Evolutionary conservation across 2,797 vertebrate genomes (phyloP), one percentile per base, ranked within the genome.

Genomic region (Pantherophis vulpinus): DNA sequence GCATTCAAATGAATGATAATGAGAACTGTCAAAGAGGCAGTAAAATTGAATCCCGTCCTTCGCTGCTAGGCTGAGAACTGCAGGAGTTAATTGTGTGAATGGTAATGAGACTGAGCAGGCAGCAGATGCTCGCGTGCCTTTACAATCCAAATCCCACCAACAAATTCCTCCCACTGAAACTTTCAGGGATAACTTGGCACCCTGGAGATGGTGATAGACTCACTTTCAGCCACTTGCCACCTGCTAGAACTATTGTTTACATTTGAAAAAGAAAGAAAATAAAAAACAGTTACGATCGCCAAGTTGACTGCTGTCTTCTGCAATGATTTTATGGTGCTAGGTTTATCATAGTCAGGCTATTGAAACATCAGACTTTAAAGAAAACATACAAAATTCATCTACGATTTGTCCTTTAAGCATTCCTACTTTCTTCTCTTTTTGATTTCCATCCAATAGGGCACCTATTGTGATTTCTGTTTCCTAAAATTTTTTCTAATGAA

Each of bases 71-170:
- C 95, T 11, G 42, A 95, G 97, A 97, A 96, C 97, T 96, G 93
- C 97, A 97, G 96, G 98, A 98, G 98, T 98, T 98, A 98, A 99
- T 98, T 98, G 98, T 98, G 98, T 98, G 97, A 98, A 98, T 98
- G 98, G 95, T 98, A 98, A 99, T 99, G 98, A 98, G 97, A 97
- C 98, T 95, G 97, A 98, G 97, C 97, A 98, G 97, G 98, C 97
- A 97, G 98, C 99, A 99, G 99, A 99, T 99, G 98, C 98, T 99
- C 98, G 97, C 98, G 98, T 99, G 99, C 99, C 99, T 99, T 98
- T 98, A 99, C 99, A 99, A 99, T 98, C 97, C 95, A 97, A 98
- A 98, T 98, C 98, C 96, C 96, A 97, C 96, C 97, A 97, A 97
- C 98, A 98, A 96, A 98, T 97, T 98, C 98, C 98, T 98, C 97